Base-by-base conservation (phyloP, 2,888 invertebrate species). In the Idaea aversata region DNA sequence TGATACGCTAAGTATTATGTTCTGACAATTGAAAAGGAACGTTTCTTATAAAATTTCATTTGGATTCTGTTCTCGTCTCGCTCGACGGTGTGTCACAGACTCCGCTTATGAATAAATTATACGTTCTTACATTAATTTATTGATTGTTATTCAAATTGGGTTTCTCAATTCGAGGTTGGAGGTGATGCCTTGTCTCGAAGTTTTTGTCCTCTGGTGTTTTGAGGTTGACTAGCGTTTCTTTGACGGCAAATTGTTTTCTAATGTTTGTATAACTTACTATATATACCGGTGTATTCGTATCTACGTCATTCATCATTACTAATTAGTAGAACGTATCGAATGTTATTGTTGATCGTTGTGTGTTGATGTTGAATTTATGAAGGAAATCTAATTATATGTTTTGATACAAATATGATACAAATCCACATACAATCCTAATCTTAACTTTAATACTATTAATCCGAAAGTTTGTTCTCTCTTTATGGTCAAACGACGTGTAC, bases 101-200 rank as follows among this genome's bases (percentile, higher is more conserved):
- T 84, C 85, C 80, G 84, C 83, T 86, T 88, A 87, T 88, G 92
- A 91, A 92, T 93, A 93, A 81, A 90, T 92, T 90, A 47, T 10
- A 92, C 81, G 77, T 79, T 72, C 78, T 84, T 88, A 91, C 91
- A 93, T 93, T 92, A 93, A 92, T 92, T 93, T 93, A 93, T 91
- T 91, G 89, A 93, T 93, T 93, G 92, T 93, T 91, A 92, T 93
- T 93, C 90, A 91, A 93, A 93, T 93, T 88, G 80, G 83, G 89
- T 91, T 91, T 90, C 90, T 91, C 91, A 91, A 92, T 91, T 86
- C 87, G 87, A 90, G 91, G 88, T 91, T 89, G 88, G 87, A 90
- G 88, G 88, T 90, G 90, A 89, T 88, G 86, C 79, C 86, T 83
- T 85, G 85, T 85, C 82, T 83, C 84, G 85, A 58, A 16, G 81